Conservation (phyloP, 2,113 vertebrate genomes). For the Mandrillus leucophaeus region DNA sequence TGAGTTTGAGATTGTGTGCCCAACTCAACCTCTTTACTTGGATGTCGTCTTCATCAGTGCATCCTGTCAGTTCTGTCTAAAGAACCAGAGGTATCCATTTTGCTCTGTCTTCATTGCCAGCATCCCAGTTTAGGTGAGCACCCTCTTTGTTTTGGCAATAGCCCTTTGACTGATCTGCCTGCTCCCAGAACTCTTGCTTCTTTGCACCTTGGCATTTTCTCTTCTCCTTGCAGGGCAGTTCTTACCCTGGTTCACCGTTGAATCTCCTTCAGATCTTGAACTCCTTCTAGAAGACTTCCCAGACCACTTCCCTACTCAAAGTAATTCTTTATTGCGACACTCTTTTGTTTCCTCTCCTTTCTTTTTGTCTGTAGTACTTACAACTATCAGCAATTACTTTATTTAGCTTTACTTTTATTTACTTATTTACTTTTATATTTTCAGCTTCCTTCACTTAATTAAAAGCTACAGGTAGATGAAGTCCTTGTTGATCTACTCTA, state of each 20-base stretch:
- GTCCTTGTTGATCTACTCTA: not conserved
- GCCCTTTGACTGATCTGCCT: not conserved
- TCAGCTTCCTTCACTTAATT: not conserved
- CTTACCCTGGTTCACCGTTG: not conserved
- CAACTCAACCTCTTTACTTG: not conserved
- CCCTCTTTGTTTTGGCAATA: not conserved
- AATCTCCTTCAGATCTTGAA: not conserved
- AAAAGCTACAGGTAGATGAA: not conserved
- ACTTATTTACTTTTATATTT: not conserved
- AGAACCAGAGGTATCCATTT: not conserved
- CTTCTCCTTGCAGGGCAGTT: not conserved
- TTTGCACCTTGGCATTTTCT: not conserved
- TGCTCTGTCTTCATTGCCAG: not conserved
- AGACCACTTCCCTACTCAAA: too few relatives aligned
- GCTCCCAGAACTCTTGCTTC: not conserved
- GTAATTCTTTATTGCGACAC: not conserved
- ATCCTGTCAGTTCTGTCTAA: not conserved
- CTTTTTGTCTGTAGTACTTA: not conserved
- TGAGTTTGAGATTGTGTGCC: not conserved
- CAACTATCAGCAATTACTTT: not conserved
- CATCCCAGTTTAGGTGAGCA: not conserved
- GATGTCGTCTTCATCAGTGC: not conserved
- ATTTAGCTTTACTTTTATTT: not conserved
- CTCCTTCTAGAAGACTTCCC: too few relatives aligned
- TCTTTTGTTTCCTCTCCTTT: too few relatives aligned